Base-by-base conservation (phyloP, 2,113 vertebrate species). In the Labeo catla region DNA sequence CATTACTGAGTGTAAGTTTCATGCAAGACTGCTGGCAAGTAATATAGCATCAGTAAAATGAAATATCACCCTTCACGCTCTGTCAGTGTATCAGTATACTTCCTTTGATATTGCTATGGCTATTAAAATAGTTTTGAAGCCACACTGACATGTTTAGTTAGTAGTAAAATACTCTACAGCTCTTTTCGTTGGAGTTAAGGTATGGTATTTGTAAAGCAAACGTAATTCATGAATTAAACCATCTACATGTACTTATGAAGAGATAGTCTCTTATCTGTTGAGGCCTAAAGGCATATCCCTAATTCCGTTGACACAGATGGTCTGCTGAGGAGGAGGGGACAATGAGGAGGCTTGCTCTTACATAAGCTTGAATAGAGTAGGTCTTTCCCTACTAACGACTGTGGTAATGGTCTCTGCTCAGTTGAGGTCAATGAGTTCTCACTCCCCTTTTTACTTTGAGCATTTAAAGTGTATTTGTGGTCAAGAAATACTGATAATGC, bases 231-330 rank as follows among this genome's bases (percentile, higher is more conserved):
- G 43, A 65, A 12, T 43, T 1, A n/a, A 81, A 66, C 12, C 61
- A 47, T 66, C 59, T 81, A 78, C 78, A 63, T 39, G n/a, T 50
- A 19, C 70, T 34, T 36, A 39, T 50, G n/a, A 28, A 45, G 45
- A 82, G 59, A 82, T 86, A 54, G 74, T 63, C 86, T 65, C 34
- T 77, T 45, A 72, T 81, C 61, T 45, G 79, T 49, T 6, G 70
- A 49, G 57, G 63, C 73, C 61, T 81, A 81, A 86, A 59, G 88
- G 78, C 70, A 43, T 81, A 87, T 63, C 47, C 50, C 28, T 87
- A 87, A 87, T 89, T 87, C 88, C 76, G 74, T 74, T 76, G 78
- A 59, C 88, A 87, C 86, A 87, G 86, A 85, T 87, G 88, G 88
- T 84, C 57, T 72, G 73, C 23, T 73, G 16, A 57, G 84, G 83